A percentile compares a stretch with the other conserved stretches of the same genome.
Conservation (phyloP, 1,140 invertebrate species). For the Platorchestia sp. region DNA sequence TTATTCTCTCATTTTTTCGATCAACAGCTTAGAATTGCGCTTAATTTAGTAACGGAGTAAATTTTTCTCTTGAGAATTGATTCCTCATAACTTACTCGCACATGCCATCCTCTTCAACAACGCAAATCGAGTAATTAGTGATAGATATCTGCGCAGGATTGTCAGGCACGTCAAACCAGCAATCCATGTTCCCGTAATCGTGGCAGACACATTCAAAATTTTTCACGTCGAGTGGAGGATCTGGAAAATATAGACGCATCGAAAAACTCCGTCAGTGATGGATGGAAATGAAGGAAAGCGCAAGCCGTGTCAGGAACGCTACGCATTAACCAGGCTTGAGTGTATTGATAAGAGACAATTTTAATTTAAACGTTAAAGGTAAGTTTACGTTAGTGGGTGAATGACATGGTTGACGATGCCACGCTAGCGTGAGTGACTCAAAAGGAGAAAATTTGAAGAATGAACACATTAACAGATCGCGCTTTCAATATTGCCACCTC, state of each 20-base stretch:
- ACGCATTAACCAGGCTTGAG: not conserved
- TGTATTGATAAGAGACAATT: not conserved
- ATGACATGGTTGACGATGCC: too few relatives aligned
- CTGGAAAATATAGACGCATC: not conserved
- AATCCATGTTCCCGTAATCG: not conserved
- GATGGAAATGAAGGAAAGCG: not conserved
- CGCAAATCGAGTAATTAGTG: not conserved
- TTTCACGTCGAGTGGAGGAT: not conserved
- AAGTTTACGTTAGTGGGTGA: too few relatives aligned
- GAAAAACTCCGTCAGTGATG: not conserved
- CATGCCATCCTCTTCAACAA: not conserved
- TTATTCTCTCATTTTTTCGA: not conserved
- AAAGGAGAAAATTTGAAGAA: not conserved
- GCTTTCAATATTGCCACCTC: too few relatives aligned
- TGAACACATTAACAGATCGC: not conserved
- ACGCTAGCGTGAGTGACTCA: too few relatives aligned
- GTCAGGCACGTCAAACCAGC: not conserved
- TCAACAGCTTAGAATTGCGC: too few relatives aligned
- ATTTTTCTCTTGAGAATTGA: not conserved
- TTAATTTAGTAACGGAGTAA: not conserved
- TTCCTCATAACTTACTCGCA: not conserved
- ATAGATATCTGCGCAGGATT: not conserved
- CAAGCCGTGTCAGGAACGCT: not conserved
- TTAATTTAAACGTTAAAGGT: not conserved
- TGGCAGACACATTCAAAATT: slow-evolving; percentile 12